A percentile compares a stretch with the other conserved stretches of the same genome.
These are phyloP conservation scores for Acronicta aceris DNA, from an alignment of 2,888 invertebrate genomes.

Conservation along the genomic window DNA sequence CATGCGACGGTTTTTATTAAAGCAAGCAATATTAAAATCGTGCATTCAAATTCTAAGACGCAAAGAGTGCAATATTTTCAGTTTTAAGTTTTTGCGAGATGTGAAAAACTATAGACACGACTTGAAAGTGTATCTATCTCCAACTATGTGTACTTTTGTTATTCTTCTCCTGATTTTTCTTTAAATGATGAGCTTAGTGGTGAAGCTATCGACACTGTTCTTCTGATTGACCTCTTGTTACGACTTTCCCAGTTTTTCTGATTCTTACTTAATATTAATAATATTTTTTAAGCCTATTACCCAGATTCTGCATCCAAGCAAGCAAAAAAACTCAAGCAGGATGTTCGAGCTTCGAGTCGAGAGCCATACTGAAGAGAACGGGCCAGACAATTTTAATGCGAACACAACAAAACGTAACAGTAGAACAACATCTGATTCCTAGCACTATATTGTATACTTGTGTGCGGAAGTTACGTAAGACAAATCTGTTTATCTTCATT, in stretches of 20 bases:
- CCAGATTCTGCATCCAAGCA: no score
- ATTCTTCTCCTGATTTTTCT: not conserved
- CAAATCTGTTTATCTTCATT: slow-evolving; percentile 65
- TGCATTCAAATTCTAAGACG: slow-evolving; percentile 22
- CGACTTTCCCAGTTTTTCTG: no score
- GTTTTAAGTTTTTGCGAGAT: slow-evolving; percentile 19
- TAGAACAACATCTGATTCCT: slow-evolving; percentile 55
- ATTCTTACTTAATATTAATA: not conserved
- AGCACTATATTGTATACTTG: slow-evolving; percentile 33
- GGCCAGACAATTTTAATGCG: slow-evolving; percentile 28
- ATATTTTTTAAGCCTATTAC: not conserved
- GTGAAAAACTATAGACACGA: slow-evolving; percentile 17
- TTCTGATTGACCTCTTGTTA: no score
- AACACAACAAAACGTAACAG: slow-evolving; percentile 53
- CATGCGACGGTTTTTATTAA: slow-evolving; percentile 9
- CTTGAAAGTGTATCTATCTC: not conserved
- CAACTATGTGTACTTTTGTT: not conserved
- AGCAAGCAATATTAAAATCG: slow-evolving; percentile 16
- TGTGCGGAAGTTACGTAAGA: slow-evolving; percentile 62
- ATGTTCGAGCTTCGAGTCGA: no score
- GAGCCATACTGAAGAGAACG: no score
- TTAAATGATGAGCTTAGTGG: no score
- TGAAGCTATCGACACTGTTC: no score
- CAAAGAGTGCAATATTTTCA: slow-evolving; percentile 10
- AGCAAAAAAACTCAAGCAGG: no score